phyloP scores from a whole-genome alignment of 2,888 invertebrate species.

The Aplocera efformata region DNA sequence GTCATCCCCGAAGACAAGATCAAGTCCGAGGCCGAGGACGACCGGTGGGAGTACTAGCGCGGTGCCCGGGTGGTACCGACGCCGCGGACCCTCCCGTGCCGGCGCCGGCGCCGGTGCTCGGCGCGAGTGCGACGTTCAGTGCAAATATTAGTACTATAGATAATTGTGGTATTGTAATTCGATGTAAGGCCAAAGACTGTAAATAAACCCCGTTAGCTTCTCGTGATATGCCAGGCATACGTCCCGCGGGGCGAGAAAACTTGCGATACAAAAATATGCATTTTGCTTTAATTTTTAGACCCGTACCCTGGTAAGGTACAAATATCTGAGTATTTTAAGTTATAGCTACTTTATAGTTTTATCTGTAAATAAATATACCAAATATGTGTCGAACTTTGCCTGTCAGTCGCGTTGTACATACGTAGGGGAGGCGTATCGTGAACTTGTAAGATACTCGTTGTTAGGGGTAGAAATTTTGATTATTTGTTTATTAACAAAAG shows the following conservation, averaged over 20 bases:
- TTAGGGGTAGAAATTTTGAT: conserved; percentile 47
- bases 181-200: conserved; percentile 78
- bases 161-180: conserved; percentile 54
- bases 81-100: no score
- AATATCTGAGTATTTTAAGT: conserved; percentile 71
- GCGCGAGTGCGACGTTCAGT: conserved; percentile 40
- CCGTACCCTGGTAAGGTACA: conserved; percentile 69
- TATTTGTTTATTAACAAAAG: conserved; percentile 67
- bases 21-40: conserved; percentile 82
- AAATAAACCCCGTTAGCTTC: conserved; percentile 51
- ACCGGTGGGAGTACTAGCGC: conserved; percentile 82
- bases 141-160: conserved; percentile 41
- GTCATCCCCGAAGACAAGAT: conserved; percentile 73
- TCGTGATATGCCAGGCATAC: conserved; percentile 49
- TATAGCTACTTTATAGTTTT: conserved; percentile 59
- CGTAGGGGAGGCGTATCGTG: conserved; percentile 54
- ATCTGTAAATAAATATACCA: conserved; percentile 78
- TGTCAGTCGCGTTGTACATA: conserved; percentile 61
- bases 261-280: conserved; percentile 75
- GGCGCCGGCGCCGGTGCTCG: conserved; percentile 12
- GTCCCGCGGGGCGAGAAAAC: conserved; percentile 49
- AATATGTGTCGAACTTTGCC: conserved; percentile 65
- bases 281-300: conserved; percentile 73
- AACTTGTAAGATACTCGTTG: conserved; percentile 56
- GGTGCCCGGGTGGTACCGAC: no score